Conservation (phyloP, 2,888 invertebrate species). For the Heteromyza rotundicornis region DNA sequence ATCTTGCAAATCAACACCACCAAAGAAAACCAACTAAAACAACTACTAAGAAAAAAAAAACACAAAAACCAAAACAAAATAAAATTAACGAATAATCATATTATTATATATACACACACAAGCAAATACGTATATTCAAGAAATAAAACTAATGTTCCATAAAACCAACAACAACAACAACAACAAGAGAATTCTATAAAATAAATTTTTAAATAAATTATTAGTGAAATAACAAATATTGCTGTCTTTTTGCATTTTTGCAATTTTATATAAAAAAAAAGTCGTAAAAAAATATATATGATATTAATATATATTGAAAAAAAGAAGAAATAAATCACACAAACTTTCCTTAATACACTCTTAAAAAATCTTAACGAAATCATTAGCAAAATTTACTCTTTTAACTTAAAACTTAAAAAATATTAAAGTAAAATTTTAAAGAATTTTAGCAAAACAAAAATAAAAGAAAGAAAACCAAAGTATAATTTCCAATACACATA, state of each 20-base stretch:
- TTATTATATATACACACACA: constrained; percentile 33
- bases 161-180: constrained; percentile 40
- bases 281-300: constrained; percentile 27
- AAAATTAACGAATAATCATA: constrained; percentile 52
- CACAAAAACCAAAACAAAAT: constrained; percentile 28
- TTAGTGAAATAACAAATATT: constrained; percentile 49
- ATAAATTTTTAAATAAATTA: constrained; percentile 41
- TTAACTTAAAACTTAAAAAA: constrained; percentile 48
- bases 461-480: constrained; percentile 23
- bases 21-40: constrained; percentile 61
- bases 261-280: constrained; percentile 60
- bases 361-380: constrained; percentile 34
- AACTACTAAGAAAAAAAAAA: constrained; percentile 40
- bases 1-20: constrained; percentile 46
- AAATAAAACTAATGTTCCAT: constrained; percentile 58
- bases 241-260: constrained; percentile 64
- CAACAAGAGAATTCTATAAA: constrained; percentile 34
- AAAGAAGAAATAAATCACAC: constrained; percentile 5
- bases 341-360: constrained; percentile 28
- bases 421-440: constrained; percentile 48
- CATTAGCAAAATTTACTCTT: constrained; percentile 62
- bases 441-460: constrained; percentile 46
- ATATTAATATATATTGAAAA: constrained; percentile 26
- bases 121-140: constrained; percentile 28
- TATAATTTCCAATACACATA: constrained; percentile 22